Percentiles rank a stretch among this genome's conserved stretches.
phyloP scores from a whole-genome alignment of 2,113 vertebrate genomes.

The Shinisaurus crocodilurus region DNA sequence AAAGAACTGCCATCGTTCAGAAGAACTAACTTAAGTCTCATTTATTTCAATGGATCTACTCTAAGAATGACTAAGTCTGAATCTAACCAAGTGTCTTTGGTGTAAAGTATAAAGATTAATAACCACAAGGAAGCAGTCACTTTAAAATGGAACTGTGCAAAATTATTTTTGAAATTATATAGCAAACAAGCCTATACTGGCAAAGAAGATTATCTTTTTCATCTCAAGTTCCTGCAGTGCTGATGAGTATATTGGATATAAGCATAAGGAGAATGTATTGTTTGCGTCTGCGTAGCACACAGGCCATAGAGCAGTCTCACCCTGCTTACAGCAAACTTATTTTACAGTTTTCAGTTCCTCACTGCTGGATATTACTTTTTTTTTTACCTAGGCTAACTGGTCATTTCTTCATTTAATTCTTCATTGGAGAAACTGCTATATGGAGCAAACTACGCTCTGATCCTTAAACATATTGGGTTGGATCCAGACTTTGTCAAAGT shows the following conservation, averaged over 20 bases:
- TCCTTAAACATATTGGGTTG: background rate
- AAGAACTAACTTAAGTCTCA: too few species aligned
- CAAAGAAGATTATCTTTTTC: background rate
- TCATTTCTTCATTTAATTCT: background rate
- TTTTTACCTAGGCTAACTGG: constrained; percentile 43
- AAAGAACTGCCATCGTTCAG: background rate
- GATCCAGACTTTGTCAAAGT: background rate
- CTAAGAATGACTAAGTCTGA: too few species aligned
- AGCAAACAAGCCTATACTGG: background rate
- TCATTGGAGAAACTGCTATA: background rate
- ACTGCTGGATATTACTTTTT: constrained; percentile 35
- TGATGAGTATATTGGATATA: rapidly evolving
- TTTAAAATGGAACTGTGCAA: background rate
- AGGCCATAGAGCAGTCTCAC: rapidly evolving
- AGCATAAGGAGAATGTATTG: background rate
- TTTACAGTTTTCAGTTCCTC: constrained; percentile 7
- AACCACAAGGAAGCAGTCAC: background rate
- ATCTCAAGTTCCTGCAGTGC: rapidly evolving
- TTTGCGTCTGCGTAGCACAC: background rate
- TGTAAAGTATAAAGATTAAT: background rate
- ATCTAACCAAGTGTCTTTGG: too few species aligned
- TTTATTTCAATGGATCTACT: background rate
- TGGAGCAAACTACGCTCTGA: rapidly evolving
- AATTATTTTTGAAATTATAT: background rate
- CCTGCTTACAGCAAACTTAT: rapidly evolving